Percentiles rank a stretch among this genome's conserved stretches.
phyloP scores from a whole-genome alignment of 2,888 invertebrate genomes.

The Choreutis nemorana region DNA sequence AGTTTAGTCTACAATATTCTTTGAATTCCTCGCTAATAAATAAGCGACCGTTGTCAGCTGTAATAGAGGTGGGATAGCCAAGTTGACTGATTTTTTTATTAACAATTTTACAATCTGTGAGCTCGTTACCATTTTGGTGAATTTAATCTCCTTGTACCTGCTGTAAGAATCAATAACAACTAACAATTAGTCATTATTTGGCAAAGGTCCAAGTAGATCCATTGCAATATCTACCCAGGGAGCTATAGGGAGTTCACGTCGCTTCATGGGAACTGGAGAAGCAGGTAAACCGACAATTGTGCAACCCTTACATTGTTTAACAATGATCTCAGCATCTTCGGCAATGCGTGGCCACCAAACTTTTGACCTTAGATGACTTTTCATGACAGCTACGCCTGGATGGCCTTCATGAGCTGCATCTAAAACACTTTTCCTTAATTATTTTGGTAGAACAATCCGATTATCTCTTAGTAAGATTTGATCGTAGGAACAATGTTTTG shows the following conservation, averaged over 20 bases:
- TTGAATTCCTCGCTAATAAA: constrained; percentile 15
- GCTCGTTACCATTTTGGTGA: constrained; percentile 9
- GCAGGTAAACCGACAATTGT: constrained; percentile 10
- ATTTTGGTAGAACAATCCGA: constrained; percentile 2
- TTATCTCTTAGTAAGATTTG: neutral
- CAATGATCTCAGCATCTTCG: constrained; percentile 10
- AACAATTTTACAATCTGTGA: constrained; percentile 11
- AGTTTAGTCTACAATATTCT: constrained; percentile 15
- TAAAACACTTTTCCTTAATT: constrained; percentile 11
- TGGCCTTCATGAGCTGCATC: constrained; percentile 20
- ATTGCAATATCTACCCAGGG: constrained; percentile 17
- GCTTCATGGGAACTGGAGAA: constrained; percentile 12
- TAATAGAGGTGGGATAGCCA: constrained; percentile 13
- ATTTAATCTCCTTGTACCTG: constrained; percentile 16
- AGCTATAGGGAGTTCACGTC: constrained; percentile 11
- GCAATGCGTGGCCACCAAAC: constrained; percentile 15
- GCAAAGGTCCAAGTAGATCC: constrained; percentile 17
- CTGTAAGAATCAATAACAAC: constrained; percentile 20
- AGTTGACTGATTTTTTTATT: constrained; percentile 16
- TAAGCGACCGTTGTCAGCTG: constrained; percentile 15
- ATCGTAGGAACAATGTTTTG: constrained; percentile 7
- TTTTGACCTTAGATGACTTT: constrained; percentile 8
- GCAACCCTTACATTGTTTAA: constrained; percentile 13
- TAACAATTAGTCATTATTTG: constrained; percentile 12
- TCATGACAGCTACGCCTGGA: constrained; percentile 14